These are phyloP conservation scores for Melanophora roralis DNA, from an alignment of 2,888 invertebrate genomes.

Conservation along the genomic window DNA sequence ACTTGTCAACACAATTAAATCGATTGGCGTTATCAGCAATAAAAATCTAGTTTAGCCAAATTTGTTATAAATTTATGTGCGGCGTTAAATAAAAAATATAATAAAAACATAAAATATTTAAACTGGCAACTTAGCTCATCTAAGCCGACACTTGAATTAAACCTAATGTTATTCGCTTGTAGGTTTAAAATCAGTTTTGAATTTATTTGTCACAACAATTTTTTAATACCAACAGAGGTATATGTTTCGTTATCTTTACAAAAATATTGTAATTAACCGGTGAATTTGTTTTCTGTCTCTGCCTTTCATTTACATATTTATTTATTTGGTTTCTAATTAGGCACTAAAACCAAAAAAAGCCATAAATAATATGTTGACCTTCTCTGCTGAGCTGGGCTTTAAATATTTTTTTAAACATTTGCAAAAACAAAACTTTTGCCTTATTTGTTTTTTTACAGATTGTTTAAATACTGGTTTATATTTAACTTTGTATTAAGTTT, in stretches of 20 bases:
- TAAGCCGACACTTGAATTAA: no score
- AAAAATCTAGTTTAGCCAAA: not conserved
- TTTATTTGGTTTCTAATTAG: no score
- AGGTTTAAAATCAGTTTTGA: no score
- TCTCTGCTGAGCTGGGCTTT: not conserved
- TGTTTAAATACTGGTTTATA: conserved; percentile 6
- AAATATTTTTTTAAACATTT: not conserved
- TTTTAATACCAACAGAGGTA: no score
- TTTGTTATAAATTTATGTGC: not conserved
- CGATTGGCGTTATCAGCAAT: not conserved
- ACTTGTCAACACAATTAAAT: not conserved
- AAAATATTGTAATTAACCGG: no score
- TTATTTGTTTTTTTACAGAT: not conserved
- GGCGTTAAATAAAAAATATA: not conserved
- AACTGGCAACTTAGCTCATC: not conserved
- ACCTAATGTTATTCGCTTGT: no score
- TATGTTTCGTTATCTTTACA: no score
- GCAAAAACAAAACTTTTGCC: not conserved
- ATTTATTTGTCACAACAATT: no score
- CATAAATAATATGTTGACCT: no score
- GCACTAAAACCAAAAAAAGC: no score
- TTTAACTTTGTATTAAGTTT: conserved; percentile 20
- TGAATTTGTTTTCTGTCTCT: no score
- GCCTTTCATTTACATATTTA: no score
- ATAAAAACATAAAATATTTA: not conserved